phyloP scores from a whole-genome alignment of 2,797 vertebrate species.

The Octomys mimax region DNA sequence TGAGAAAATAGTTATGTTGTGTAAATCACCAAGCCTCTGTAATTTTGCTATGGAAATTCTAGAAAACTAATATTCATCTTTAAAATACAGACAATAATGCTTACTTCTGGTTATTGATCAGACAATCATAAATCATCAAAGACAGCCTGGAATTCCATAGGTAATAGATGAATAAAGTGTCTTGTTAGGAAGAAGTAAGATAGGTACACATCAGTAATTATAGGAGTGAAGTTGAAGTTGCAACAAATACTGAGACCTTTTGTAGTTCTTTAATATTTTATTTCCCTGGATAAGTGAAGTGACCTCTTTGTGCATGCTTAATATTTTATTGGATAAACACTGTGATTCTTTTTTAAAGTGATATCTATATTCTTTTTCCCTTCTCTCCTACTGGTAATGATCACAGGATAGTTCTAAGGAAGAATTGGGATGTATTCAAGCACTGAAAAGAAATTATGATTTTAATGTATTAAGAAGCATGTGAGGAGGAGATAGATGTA shows the following conservation, averaged over 20 bases:
- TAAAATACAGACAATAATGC: neutral
- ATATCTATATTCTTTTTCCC: neutral
- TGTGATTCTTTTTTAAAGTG: neutral
- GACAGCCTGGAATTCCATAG: neutral
- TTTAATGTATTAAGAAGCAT: neutral
- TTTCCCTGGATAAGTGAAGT: neutral
- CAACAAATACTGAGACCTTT: neutral
- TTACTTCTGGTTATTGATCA: neutral
- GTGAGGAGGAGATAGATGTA: neutral
- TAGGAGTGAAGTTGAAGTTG: neutral
- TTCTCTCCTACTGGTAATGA: neutral
- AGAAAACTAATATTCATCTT: conserved; percentile 1
- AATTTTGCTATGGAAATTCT: neutral
- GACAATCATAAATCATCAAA: conserved; percentile 17
- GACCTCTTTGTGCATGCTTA: neutral
- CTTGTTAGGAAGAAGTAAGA: neutral
- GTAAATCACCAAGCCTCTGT: neutral
- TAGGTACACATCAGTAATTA: neutral
- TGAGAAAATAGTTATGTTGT: neutral
- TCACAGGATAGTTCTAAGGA: neutral
- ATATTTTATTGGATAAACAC: neutral
- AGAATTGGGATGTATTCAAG: neutral
- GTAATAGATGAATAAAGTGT: neutral
- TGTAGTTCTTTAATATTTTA: neutral
- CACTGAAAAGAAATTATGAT: neutral